Conservation (phyloP, 2,113 vertebrate genomes). For the Trichomycterus rosablanca region DNA sequence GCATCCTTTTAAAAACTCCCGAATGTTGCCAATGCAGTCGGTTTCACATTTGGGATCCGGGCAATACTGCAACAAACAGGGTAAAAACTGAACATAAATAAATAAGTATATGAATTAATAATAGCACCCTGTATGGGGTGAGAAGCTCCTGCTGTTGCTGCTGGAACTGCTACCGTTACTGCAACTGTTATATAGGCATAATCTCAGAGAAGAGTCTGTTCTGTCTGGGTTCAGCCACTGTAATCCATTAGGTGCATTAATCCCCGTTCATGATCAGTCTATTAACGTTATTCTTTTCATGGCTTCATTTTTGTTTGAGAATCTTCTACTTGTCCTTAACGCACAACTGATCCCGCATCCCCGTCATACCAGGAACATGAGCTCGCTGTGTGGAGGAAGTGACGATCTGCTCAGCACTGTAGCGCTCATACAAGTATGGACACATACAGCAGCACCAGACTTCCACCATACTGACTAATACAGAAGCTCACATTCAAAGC, state of each 20-base stretch:
- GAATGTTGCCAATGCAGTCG: constrained; percentile 82
- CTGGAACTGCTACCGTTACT: not conserved
- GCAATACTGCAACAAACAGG: constrained; percentile 70
- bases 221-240: not conserved
- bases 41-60: constrained; percentile 84
- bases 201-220: no score
- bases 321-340: constrained; percentile 46
- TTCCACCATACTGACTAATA: no score
- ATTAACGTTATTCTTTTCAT: no score
- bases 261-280: no score
- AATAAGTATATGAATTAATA: not conserved
- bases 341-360: constrained; percentile 40
- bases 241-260: not conserved
- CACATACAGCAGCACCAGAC: constrained; percentile 1
- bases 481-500: no score
- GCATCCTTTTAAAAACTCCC: constrained; percentile 88
- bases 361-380: constrained; percentile 48
- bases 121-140: not conserved
- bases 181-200: no score
- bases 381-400: constrained; percentile 57
- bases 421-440: constrained; percentile 14
- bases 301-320: no score
- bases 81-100: constrained; percentile 33
- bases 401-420: constrained; percentile 53
- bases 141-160: not conserved